Base-by-base conservation (phyloP, 2,113 vertebrate species). In the Callorhinus ursinus region DNA sequence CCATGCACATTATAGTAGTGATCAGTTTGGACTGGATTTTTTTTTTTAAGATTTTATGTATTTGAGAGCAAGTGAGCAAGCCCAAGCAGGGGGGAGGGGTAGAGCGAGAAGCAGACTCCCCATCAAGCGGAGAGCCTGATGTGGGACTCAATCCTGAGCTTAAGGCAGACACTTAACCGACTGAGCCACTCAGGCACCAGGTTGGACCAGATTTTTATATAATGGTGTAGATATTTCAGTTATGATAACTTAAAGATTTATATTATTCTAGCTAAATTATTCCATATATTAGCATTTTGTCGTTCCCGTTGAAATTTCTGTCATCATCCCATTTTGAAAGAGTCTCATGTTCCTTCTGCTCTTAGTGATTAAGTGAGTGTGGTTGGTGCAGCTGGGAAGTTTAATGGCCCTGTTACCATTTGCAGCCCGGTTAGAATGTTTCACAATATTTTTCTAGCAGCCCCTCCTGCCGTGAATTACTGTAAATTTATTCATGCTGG, bases 401-500 rank as follows among this genome's bases (percentile, higher is more conserved):
- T 88, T 57, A 94, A 42, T 36, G 55, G 31, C 11, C 7, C 14
- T 8, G 19, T 90, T 90, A 19, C n/a, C 22, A 4, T 93, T 80
- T 74, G 42, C 63, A 85, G 88, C 65, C 26, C 28, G 77, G 69
- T 93, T 81, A 84, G 46, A 93, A 79, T 93, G 79, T 18, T 71
- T 92, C 88, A 65, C 39, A 82, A 42, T 76, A 77, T 93, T 97
- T 96, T 90, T n/a, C n/a, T 72, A 87, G 92, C 69, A 81, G 42
- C 6, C 31, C n/a, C 31, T 95, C 89, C 89, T 93, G 80, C 72
- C 7, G 39, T 59, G 80, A 97, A 88, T 90, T 72, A 92, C 92
- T 92, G 39, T 96, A 76, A 93, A 92, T 90, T 76, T 97, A 94
- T 91, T 84, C 74, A 80, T 57, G 39, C 74, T 86, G 67, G 87